These are phyloP conservation scores for Sebastes schlegelii DNA, from an alignment of 2,113 vertebrate species.

Conservation along the genomic window DNA sequence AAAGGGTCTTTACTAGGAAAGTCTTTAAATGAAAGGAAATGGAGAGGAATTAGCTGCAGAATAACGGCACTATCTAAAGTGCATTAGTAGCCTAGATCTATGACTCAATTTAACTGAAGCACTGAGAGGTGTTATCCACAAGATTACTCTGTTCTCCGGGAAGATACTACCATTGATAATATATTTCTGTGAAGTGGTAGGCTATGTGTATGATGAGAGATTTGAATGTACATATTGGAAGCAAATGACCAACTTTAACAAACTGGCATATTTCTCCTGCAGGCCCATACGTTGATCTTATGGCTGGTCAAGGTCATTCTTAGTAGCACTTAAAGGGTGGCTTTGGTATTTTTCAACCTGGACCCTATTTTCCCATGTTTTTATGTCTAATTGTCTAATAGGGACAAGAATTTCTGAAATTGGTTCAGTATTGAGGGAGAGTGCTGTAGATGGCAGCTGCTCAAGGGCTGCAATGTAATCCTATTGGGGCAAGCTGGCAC, in stretches of 20 bases:
- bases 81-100: conserved; percentile 2
- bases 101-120: conserved; percentile 42
- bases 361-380: too few species aligned
- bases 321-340: neutral
- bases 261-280: neutral
- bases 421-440: too few species aligned
- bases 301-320: neutral
- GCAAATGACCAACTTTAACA: neutral
- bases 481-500: too few species aligned
- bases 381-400: too few species aligned
- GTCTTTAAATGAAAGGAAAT: conserved; percentile 28
- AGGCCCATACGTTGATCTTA: neutral
- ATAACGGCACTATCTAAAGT: conserved; percentile 10
- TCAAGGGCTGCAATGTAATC: too few species aligned
- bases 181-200: neutral
- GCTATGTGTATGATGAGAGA: neutral
- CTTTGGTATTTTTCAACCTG: too few species aligned
- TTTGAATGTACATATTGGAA: neutral
- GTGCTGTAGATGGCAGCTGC: too few species aligned
- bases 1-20: conserved; percentile 25
- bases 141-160: neutral
- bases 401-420: too few species aligned
- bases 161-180: conserved; percentile 18
- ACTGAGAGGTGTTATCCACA: conserved; percentile 6
- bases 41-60: conserved; percentile 16